Base-by-base conservation (phyloP, 2,113 vertebrate genomes). In the Odontophorus gujanensis region DNA sequence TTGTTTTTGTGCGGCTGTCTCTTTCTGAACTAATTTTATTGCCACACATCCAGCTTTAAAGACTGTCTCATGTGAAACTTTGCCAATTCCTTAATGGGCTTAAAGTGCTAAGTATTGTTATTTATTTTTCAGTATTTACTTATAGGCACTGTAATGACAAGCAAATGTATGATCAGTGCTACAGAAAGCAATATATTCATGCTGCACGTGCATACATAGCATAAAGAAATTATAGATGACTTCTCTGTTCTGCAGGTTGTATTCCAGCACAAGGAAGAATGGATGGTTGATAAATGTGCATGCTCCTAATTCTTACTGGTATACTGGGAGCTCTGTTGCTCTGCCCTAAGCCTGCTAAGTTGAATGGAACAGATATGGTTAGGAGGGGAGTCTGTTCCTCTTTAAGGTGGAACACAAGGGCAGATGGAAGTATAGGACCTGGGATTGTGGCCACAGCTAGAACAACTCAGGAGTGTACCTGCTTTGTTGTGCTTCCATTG, bases 1-100 rank as follows among this genome's bases (percentile, higher is more conserved):
- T 89, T 88, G 87, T 96, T 95, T 96, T 95, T 90, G 96, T 90
- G 76, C 89, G 84, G 59, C 53, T 61, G 86, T 89, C 91, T 91
- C 83, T 94, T 95, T 79, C 89, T 88, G 95, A 95, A 94, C 92
- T 98, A 78, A 97, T 97, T 97, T 94, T 96, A 96, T 97, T 95
- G 85, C 86, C n/a, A 34, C 87, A 89, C 68, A 83, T 96, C 92
- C 87, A 81, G 86, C 91, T 95, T 97, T 97, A 97, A 91, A 96
- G 95, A 95, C 85, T 80, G 80, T 96, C 84, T 92, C 85, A 81
- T 92, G 90, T 95, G 82, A 96, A 96, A 94, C 59, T 95, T 95
- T 95, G 93, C 89, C 96, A 96, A 94, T 96, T 96, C 93, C 93
- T 96, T 96, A 93, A 95, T 95, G 91, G 77, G 83, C 81, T 92